A percentile compares a stretch with the other conserved stretches of the same genome.
Evolutionary conservation across 2,888 invertebrate genomes (phyloP).

Genomic region (Stenchaetothrips biformis): DNA sequence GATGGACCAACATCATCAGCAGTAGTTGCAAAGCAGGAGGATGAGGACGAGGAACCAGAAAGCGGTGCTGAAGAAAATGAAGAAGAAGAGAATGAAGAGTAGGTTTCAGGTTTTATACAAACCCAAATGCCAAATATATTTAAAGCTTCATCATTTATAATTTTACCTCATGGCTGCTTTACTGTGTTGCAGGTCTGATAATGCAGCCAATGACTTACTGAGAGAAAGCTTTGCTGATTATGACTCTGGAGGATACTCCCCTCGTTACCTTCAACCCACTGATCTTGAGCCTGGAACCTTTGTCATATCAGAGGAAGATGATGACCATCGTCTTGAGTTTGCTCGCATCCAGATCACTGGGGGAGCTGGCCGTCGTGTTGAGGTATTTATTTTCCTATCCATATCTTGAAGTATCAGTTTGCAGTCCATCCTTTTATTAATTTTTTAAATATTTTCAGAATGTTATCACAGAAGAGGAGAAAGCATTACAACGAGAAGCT

Average conservation of each 20-base stretch:
- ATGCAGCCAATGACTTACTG: constrained; percentile 51
- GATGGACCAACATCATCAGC: constrained; percentile 31
- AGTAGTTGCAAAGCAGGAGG: constrained; percentile 41
- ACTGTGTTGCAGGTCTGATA: constrained; percentile 41
- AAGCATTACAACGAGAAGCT: constrained; percentile 71
- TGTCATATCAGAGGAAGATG: constrained; percentile 70
- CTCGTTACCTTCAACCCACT: constrained; percentile 57
- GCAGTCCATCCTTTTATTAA: not conserved
- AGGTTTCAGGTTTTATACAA: constrained; percentile 37
- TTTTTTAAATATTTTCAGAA: constrained; percentile 43
- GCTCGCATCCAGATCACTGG: constrained; percentile 60
- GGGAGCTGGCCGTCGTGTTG: constrained; percentile 55
- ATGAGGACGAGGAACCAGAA: constrained; percentile 42
- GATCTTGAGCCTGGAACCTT: constrained; percentile 72
- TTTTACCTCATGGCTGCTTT: constrained; percentile 9
- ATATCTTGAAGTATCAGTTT: not conserved
- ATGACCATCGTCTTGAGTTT: constrained; percentile 66
- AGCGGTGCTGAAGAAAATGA: constrained; percentile 42
- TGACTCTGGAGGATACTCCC: constrained; percentile 78
- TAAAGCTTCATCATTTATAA: not conserved
- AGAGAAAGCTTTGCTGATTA: constrained; percentile 64
- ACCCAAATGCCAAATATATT: constrained; percentile 31
- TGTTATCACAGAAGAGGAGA: constrained; percentile 52
- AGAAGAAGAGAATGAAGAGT: constrained; percentile 45
- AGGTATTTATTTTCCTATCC: not conserved